These are phyloP conservation scores for Corythornis madagascariensis DNA, from an alignment of 2,113 vertebrate species.

Conservation along the genomic window DNA sequence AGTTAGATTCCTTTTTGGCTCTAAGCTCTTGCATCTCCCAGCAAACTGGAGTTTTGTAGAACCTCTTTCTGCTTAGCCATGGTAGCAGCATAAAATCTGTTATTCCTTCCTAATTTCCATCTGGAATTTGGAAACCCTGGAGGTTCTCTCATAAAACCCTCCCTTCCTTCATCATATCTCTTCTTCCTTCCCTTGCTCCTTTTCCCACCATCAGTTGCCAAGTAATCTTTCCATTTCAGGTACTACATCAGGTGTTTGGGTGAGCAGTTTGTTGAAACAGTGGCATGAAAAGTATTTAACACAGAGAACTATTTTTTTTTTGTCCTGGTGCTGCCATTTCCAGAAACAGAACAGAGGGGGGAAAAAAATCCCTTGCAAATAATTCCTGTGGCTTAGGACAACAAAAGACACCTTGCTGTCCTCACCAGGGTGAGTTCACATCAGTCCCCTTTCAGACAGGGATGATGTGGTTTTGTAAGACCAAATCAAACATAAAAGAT, in stretches of 20 bases:
- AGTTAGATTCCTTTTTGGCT: neutral
- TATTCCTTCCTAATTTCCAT: neutral
- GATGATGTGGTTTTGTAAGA: neutral
- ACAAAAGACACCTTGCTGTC: neutral
- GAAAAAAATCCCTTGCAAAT: neutral
- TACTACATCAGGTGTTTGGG: neutral
- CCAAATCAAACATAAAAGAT: neutral
- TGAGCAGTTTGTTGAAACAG: neutral
- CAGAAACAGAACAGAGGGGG: neutral
- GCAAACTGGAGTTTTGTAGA: neutral
- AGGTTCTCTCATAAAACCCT: neutral
- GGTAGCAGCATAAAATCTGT: neutral
- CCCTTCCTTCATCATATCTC: neutral
- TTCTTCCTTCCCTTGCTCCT: neutral
- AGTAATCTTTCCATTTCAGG: neutral
- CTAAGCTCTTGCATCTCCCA: neutral
- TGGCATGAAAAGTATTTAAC: neutral
- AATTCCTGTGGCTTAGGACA: neutral
- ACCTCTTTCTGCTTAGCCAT: neutral
- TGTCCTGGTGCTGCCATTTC: neutral
- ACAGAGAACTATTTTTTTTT: neutral
- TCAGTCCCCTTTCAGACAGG: neutral
- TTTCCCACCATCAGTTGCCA: neutral
- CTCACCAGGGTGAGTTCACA: neutral
- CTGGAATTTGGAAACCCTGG: neutral